Evolutionary conservation across 2,797 vertebrate species (phyloP).

Genomic region (Gastrophryne carolinensis): DNA sequence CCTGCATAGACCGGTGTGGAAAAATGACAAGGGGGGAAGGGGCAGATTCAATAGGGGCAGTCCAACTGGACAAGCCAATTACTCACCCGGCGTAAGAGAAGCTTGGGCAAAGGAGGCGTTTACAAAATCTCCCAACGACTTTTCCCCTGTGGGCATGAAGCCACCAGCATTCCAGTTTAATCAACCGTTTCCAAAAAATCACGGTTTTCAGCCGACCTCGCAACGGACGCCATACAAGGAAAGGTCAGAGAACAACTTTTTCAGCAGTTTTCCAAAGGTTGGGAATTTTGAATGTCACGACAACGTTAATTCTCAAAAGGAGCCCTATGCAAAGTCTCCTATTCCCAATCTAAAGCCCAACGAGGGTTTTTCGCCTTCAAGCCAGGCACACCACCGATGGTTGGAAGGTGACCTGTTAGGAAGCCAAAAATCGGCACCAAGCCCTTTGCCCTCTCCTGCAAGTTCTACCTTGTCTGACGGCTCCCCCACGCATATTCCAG

Average conservation of each 20-base stretch:
- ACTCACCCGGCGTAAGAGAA: constrained; percentile 11
- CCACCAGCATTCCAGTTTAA: neutral
- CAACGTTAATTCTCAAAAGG: constrained; percentile 29
- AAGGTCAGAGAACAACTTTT: constrained; percentile 28
- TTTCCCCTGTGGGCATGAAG: constrained; percentile 28
- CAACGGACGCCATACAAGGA: constrained; percentile 38
- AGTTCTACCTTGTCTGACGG: constrained; percentile 45
- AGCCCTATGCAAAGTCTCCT: constrained; percentile 25
- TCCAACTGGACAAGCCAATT: constrained; percentile 26
- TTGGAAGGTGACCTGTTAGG: constrained; percentile 45
- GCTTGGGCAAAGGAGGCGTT: constrained; percentile 55
- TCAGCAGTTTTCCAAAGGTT: constrained; percentile 14
- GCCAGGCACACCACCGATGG: constrained; percentile 14
- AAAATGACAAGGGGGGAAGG: constrained; percentile 40
- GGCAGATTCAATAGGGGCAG: constrained; percentile 38
- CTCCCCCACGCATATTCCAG: constrained; percentile 51
- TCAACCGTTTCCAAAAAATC: constrained; percentile 47
- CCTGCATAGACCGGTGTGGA: constrained; percentile 49
- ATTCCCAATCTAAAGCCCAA: constrained; percentile 38
- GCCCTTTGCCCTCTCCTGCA: constrained; percentile 46
- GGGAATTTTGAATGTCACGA: constrained; percentile 48
- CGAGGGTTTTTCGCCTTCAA: constrained; percentile 19
- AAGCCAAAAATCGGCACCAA: constrained; percentile 36
- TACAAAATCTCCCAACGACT: constrained; percentile 38
- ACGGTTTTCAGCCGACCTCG: constrained; percentile 4